Conservation (phyloP, 2,797 vertebrate species). For the Microtus agrestis region DNA sequence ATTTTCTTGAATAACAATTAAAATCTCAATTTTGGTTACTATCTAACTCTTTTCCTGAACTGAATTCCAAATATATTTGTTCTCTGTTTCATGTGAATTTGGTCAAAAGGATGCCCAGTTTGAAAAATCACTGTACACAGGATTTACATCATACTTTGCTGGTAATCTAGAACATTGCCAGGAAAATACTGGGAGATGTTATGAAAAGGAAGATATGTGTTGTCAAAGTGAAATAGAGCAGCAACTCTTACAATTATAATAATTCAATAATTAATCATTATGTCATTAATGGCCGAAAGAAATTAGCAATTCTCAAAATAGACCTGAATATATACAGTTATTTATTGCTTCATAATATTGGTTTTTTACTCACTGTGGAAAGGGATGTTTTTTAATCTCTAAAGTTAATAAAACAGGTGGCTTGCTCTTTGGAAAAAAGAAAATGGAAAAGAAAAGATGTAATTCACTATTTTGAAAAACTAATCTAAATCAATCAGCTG, state of each 20-base stretch:
- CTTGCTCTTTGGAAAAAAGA: neutral
- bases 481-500: neutral
- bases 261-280: neutral
- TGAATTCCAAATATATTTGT: neutral
- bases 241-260: neutral
- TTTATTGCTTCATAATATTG: constrained; percentile 23
- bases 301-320: constrained; percentile 1
- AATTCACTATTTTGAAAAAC: neutral
- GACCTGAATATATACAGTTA: neutral
- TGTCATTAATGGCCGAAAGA: neutral
- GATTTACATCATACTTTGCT: neutral
- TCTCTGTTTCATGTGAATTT: neutral
- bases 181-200: neutral
- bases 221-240: neutral
- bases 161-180: neutral
- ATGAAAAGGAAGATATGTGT: neutral
- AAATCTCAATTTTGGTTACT: neutral
- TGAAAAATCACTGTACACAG: neutral
- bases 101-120: neutral
- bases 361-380: neutral
- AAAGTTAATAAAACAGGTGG: neutral
- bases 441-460: neutral
- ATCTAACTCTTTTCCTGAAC: neutral
- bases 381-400: neutral
- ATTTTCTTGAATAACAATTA: neutral